These are phyloP conservation scores for Hydriomena furcata DNA, from an alignment of 2,888 invertebrate genomes.

Conservation along the genomic window DNA sequence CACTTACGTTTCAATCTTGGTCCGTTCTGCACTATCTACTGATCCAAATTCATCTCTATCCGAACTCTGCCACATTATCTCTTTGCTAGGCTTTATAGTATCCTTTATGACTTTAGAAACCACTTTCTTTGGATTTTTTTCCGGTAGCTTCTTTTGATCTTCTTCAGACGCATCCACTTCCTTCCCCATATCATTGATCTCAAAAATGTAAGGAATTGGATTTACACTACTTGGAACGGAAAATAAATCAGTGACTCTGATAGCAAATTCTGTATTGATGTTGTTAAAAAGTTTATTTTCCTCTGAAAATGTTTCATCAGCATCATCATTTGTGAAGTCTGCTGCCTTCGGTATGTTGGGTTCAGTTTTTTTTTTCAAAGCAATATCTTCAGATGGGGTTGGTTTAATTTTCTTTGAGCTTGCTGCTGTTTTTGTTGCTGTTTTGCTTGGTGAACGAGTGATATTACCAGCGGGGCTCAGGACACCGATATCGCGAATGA, in stretches of 20 bases:
- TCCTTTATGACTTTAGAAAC: conserved; percentile 47
- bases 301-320: conserved; percentile 28
- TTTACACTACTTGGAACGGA: conserved; percentile 23
- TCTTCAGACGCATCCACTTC: conserved; percentile 49
- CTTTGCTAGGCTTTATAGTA: conserved; percentile 52
- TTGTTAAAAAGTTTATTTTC: conserved; percentile 45
- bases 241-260: conserved; percentile 47
- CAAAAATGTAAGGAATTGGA: conserved; percentile 55
- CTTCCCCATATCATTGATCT: conserved; percentile 54
- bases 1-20: conserved; percentile 52
- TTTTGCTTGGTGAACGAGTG: conserved; percentile 44
- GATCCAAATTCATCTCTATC: conserved; percentile 45
- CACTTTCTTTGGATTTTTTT: conserved; percentile 49
- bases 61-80: conserved; percentile 43
- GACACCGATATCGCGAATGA: conserved; percentile 39
- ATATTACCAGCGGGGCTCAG: conserved; percentile 17
- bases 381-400: conserved; percentile 41
- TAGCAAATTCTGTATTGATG: conserved; percentile 48
- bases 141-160: conserved; percentile 49
- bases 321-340: conserved; percentile 13
- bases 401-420: conserved; percentile 12
- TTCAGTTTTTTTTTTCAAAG: conserved; percentile 41
- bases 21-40: conserved; percentile 41
- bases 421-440: conserved; percentile 37
- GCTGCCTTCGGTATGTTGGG: conserved; percentile 7